Evolutionary conservation across 2,797 vertebrate species (phyloP).

Genomic region (Eupleurogrammus muticus): DNA sequence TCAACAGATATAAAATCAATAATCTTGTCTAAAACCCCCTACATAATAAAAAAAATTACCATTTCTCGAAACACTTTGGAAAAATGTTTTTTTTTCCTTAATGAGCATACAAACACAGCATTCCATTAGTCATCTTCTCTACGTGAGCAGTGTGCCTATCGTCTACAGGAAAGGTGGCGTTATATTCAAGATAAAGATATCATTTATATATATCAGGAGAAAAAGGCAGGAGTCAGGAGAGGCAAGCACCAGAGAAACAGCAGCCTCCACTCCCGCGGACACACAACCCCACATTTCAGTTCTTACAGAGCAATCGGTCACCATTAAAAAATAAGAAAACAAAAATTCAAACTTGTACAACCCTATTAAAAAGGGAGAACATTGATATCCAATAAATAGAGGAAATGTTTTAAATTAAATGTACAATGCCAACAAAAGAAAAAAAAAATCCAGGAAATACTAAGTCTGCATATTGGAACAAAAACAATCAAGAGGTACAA

Average conservation of each 20-base stretch:
- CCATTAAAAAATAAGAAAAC: slow-evolving; percentile 57
- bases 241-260: slow-evolving; percentile 79
- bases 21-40: slow-evolving; percentile 80
- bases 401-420: slow-evolving; percentile 84
- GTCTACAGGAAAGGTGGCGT: slow-evolving; percentile 83
- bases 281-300: slow-evolving; percentile 60
- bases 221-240: slow-evolving; percentile 62
- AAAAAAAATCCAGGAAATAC: slow-evolving; percentile 60
- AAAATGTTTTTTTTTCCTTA: slow-evolving; percentile 63
- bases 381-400: slow-evolving; percentile 88
- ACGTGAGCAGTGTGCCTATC: slow-evolving; percentile 80
- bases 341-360: slow-evolving; percentile 75
- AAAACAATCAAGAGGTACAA: slow-evolving; percentile 73
- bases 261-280: slow-evolving; percentile 59
- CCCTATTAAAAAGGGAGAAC: slow-evolving; percentile 77
- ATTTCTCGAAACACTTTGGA: slow-evolving; percentile 76
- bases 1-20: slow-evolving; percentile 81
- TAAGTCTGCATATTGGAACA: slow-evolving; percentile 73
- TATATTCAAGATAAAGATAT: slow-evolving; percentile 83
- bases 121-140: slow-evolving; percentile 79
- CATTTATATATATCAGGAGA: slow-evolving; percentile 79
- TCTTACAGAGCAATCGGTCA: slow-evolving; percentile 71
- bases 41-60: slow-evolving; percentile 72
- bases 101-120: slow-evolving; percentile 79
- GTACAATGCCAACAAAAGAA: slow-evolving; percentile 75